Conservation (phyloP, 2,113 vertebrate genomes). For the Chloropsis hardwickii region DNA sequence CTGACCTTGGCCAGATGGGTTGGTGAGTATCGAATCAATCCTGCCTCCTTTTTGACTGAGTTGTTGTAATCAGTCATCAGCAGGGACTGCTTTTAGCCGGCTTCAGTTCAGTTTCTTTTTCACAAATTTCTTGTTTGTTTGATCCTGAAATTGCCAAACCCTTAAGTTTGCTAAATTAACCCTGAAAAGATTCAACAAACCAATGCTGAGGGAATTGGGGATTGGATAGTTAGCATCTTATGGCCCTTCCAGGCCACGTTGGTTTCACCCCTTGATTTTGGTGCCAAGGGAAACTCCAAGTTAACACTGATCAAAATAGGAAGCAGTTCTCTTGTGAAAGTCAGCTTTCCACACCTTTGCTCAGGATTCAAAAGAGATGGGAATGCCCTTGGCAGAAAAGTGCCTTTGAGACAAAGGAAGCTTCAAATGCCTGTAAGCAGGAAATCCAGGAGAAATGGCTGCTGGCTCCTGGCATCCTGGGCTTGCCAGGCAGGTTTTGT, state of each 20-base stretch:
- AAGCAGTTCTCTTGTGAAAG: background rate
- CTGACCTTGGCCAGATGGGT: background rate
- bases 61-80: background rate
- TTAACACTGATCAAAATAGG: background rate
- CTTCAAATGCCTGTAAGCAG: background rate
- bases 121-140: background rate
- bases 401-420: background rate
- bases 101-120: background rate
- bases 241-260: background rate
- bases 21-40: background rate
- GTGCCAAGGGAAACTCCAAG: background rate
- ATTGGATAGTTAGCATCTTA: background rate
- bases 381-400: background rate
- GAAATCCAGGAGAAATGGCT: background rate
- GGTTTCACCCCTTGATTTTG: background rate
- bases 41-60: background rate
- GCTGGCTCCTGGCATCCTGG: background rate
- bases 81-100: rapidly evolving
- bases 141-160: background rate
- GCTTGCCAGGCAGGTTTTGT: background rate
- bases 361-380: background rate
- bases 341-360: background rate
- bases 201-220: background rate
- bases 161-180: background rate
- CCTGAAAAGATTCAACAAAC: background rate